A percentile compares a stretch with the other conserved stretches of the same genome.
Evolutionary conservation across 92 coral and sea anemone species (phyloP).

Genomic region (Parazoanthus atlanticus): DNA sequence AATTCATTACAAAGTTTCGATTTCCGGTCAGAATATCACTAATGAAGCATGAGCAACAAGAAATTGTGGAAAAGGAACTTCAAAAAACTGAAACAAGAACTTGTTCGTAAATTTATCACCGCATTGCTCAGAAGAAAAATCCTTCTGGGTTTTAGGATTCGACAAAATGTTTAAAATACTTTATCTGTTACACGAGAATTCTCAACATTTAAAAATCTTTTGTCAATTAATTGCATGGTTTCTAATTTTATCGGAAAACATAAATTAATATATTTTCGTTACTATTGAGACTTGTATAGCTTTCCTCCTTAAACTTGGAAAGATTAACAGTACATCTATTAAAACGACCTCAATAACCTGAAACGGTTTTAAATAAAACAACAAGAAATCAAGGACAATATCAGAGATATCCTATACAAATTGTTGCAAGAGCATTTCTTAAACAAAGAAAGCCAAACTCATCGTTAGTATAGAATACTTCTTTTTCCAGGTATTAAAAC

Average conservation of each 20-base stretch:
- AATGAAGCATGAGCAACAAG: background rate
- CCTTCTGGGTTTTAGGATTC: background rate
- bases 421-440: background rate
- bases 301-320: background rate
- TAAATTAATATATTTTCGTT: too few species aligned
- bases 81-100: background rate
- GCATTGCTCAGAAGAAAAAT: background rate
- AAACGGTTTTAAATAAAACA: background rate
- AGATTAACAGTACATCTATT: background rate
- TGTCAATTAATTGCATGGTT: background rate
- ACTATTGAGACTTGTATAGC: background rate
- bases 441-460: too few species aligned
- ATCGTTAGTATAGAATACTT: too few species aligned
- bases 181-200: background rate
- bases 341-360: background rate
- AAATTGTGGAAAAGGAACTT: background rate
- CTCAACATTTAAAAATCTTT: background rate
- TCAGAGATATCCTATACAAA: background rate
- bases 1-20: slow-evolving; percentile 27
- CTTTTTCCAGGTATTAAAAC: background rate
- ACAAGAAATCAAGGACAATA: background rate
- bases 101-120: background rate
- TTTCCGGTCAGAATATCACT: slow-evolving; percentile 26
- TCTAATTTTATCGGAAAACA: too few species aligned
- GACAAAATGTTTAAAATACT: background rate